These are phyloP conservation scores for Atta texana DNA, from an alignment of 1,140 invertebrate genomes.

Conservation along the genomic window DNA sequence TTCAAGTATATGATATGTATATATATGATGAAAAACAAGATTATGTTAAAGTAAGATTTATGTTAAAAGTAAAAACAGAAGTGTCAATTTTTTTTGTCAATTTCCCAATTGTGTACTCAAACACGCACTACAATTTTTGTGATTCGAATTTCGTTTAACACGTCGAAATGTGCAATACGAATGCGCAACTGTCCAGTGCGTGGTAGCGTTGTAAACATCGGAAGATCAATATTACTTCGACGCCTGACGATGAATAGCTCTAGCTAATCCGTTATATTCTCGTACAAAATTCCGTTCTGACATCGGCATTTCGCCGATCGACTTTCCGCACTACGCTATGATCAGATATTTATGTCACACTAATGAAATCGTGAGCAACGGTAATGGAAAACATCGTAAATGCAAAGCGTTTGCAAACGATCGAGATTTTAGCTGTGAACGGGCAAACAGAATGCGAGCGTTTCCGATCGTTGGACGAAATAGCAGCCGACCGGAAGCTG, in stretches of 20 bases:
- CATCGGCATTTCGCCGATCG: slow-evolving; percentile 11
- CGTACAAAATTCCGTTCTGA: slow-evolving; percentile 20
- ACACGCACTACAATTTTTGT: slow-evolving; percentile 43
- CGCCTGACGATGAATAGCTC: slow-evolving; percentile 45
- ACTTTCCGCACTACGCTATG: background rate
- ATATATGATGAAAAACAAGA: background rate
- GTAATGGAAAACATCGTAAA: slow-evolving; percentile 57
- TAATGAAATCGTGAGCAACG: slow-evolving; percentile 34
- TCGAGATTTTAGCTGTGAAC: slow-evolving; percentile 27
- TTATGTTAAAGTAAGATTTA: no score
- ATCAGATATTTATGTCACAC: slow-evolving; percentile 52
- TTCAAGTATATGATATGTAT: background rate
- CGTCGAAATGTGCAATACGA: slow-evolving; percentile 39
- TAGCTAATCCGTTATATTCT: slow-evolving; percentile 51
- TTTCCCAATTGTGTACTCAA: slow-evolving; percentile 34
- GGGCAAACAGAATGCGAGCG: slow-evolving; percentile 44
- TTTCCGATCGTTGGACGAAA: slow-evolving; percentile 53
- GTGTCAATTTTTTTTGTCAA: slow-evolving; percentile 51
- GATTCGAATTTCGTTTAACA: slow-evolving; percentile 17
- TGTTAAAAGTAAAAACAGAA: slow-evolving; percentile 36
- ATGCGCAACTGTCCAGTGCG: background rate
- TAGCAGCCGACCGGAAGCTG: slow-evolving; percentile 52
- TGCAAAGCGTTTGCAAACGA: background rate
- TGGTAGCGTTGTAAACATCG: slow-evolving; percentile 45
- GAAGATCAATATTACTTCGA: slow-evolving; percentile 50